Base-by-base conservation (phyloP, 1,140 invertebrate genomes). In the Trachymyrmex septentrionalis region DNA sequence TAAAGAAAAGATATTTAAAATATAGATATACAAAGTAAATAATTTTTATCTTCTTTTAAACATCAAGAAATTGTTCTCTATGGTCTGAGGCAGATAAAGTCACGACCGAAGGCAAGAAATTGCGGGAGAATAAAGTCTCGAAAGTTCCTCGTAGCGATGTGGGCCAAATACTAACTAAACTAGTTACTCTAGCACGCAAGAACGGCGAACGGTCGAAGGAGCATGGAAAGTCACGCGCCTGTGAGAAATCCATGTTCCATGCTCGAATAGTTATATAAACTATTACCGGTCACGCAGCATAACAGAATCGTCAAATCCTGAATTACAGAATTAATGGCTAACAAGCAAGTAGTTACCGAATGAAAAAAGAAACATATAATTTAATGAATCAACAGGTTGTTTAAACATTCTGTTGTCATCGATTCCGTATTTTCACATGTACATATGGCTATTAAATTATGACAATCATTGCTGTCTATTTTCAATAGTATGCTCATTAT, bases 201-300 rank as follows among this genome's bases (percentile, higher is more conserved):
- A 82, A 82, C 78, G 34, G 34, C 53, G 67, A 82, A 82, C 67
- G 80, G 24, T 73, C 67, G 53, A 72, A 48, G 21, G 67, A 82
- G 34, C 80, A 55, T 82, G 80, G 80, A 82, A 82, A 82, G 80
- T 73, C 55, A 72, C 55, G 67, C 80, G 80, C 24, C 53, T 72
- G 78, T 50, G 55, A 72, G 80, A 82, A 53, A 73, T 72, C 66
- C 50, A 27, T 67, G 19, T 16, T 16, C 38, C 9, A 55, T 44
- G 50, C 21, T 72, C 78, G 67, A 82, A 73, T 82, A 82, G 80
- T 82, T 82, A 82, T 61, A 82, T 82, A 82, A 82, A 82, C 24
- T 61, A 61, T 82, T 73, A 61, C 53, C 53, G 67, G 80, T 59
- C 53, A 53, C 77, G 64, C 55, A 57, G 38, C 67, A n/a, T 16